phyloP scores from a whole-genome alignment of 1,140 invertebrate species.

The Xylocopa sonorina region DNA sequence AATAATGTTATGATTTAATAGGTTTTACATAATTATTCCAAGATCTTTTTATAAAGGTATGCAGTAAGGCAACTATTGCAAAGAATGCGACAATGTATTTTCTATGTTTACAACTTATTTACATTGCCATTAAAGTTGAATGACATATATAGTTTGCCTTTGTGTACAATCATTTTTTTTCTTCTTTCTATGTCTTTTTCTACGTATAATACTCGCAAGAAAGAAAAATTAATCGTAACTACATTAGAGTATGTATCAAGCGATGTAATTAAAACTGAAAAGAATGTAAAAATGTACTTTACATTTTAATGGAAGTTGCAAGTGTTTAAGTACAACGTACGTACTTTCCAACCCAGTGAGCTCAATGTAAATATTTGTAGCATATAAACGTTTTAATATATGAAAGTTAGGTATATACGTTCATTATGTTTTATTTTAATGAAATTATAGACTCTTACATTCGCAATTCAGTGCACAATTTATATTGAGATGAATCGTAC shows the following conservation, averaged over 20 bases:
- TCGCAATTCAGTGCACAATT: slow-evolving; percentile 40
- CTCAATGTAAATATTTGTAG: slow-evolving; percentile 64
- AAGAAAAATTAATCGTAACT: neutral
- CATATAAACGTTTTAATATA: slow-evolving; percentile 51
- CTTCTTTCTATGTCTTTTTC: slow-evolving; percentile 3
- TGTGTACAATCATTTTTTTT: neutral
- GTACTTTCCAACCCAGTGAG: slow-evolving; percentile 42
- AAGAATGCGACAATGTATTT: too few relatives aligned
- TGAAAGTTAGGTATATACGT: slow-evolving; percentile 43
- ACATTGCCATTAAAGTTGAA: neutral
- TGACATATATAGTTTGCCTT: neutral
- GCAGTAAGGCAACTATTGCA: neutral
- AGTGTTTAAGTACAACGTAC: slow-evolving; percentile 44
- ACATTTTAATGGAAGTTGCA: slow-evolving; percentile 49
- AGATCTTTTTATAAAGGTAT: slow-evolving; percentile 36
- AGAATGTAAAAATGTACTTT: slow-evolving; percentile 29
- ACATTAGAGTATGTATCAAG: neutral
- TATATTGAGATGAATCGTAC: slow-evolving; percentile 26
- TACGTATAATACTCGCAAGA: neutral
- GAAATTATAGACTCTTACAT: slow-evolving; percentile 45
- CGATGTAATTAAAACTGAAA: slow-evolving; percentile 25
- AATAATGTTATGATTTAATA: slow-evolving; percentile 34
- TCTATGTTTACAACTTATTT: neutral
- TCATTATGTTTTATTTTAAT: slow-evolving; percentile 56
- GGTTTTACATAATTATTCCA: slow-evolving; percentile 36